Percentiles rank a stretch among this genome's conserved stretches.
phyloP scores from a whole-genome alignment of 2,888 invertebrate species.

The Calliphora vomitoria region DNA sequence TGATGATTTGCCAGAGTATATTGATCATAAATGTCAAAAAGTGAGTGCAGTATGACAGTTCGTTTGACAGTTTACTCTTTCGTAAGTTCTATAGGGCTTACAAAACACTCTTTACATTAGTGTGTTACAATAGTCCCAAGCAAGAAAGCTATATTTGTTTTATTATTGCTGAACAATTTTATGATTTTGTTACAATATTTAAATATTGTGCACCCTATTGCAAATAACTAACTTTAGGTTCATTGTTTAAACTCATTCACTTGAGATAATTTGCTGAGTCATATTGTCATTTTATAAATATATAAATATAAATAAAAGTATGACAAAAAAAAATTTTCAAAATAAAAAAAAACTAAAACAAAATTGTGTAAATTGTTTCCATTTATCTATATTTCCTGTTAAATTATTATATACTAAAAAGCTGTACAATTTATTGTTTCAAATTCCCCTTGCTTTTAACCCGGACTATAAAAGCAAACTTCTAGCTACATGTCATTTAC shows the following conservation, averaged over 20 bases:
- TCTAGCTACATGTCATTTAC: slow-evolving; percentile 26
- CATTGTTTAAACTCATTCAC: slow-evolving; percentile 42
- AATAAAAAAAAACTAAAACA: not conserved
- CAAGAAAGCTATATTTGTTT: no score
- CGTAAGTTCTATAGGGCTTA: no score
- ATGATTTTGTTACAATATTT: no score
- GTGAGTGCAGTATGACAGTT: no score
- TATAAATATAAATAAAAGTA: not conserved
- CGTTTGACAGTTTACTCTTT: no score
- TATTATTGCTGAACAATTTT: no score
- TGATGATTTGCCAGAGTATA: no score
- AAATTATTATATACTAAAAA: not conserved
- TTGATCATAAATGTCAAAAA: no score
- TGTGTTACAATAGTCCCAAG: no score
- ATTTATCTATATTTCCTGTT: not conserved
- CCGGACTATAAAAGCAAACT: not conserved
- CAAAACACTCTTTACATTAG: no score
- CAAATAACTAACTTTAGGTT: not conserved
- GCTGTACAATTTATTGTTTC: not conserved
- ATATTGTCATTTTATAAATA: slow-evolving; percentile 31
- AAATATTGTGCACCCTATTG: no score
- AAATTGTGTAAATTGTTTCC: not conserved
- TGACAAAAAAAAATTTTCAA: not conserved
- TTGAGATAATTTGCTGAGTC: slow-evolving; percentile 78
- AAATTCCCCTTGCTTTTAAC: not conserved